phyloP scores from a whole-genome alignment of 2,113 vertebrate genomes.

The Pongo abelii region DNA sequence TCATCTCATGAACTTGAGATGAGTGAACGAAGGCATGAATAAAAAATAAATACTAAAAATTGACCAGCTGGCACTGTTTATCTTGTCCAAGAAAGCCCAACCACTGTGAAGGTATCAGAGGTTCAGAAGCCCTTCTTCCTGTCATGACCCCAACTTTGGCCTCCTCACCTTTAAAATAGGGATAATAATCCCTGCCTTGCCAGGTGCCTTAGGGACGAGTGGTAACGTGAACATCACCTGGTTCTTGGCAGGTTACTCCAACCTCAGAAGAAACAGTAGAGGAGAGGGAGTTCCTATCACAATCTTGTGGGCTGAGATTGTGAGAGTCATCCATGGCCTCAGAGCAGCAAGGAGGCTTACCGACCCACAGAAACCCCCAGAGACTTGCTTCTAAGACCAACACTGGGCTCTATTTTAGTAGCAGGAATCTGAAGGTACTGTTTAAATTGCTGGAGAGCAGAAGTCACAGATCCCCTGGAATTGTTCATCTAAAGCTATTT shows the following conservation, averaged over 20 bases:
- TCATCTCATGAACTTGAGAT: background rate
- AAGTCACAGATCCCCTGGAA: background rate
- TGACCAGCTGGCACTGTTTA: background rate
- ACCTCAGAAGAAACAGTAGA: background rate
- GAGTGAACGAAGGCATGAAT: background rate
- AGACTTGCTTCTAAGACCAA: background rate
- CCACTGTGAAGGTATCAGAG: background rate
- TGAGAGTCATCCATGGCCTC: accelerated
- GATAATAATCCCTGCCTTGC: background rate
- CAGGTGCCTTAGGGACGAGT: background rate
- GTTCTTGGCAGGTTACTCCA: background rate
- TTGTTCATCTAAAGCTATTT: background rate
- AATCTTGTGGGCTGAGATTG: accelerated
- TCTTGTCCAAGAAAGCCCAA: background rate
- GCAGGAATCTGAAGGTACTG: background rate
- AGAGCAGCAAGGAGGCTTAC: background rate
- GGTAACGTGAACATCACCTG: background rate
- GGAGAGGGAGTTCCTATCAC: background rate
- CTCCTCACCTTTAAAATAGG: background rate
- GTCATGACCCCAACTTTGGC: background rate
- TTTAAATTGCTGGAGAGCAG: background rate
- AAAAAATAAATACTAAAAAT: background rate
- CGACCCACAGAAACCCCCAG: background rate
- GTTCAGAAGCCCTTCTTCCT: background rate
- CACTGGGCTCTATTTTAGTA: background rate